A percentile compares a stretch with the other conserved stretches of the same genome.
These are phyloP conservation scores for Ischnus inquisitorius DNA, from an alignment of 2,888 invertebrate species.

Conservation along the genomic window DNA sequence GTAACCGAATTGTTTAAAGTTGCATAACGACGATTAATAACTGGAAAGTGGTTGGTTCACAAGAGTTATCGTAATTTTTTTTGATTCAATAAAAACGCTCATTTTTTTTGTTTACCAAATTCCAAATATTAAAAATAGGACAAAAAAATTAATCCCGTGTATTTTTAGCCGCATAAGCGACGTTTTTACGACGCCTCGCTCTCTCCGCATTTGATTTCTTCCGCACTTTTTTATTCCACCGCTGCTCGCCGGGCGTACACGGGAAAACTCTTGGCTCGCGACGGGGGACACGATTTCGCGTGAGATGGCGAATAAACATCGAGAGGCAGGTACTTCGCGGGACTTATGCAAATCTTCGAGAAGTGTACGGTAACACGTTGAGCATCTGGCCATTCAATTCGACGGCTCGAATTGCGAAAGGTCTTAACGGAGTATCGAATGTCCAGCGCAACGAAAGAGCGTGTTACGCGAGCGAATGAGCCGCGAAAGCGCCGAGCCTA, in stretches of 20 bases:
- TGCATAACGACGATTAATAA: too few relatives aligned
- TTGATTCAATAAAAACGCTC: too few relatives aligned
- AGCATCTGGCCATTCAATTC: slow-evolving; percentile 27
- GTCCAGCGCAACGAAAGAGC: neutral
- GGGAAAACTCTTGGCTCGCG: slow-evolving; percentile 43
- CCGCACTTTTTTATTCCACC: slow-evolving; percentile 4
- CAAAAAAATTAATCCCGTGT: neutral
- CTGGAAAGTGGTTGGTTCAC: too few relatives aligned
- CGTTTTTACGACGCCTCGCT: neutral
- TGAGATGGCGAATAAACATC: slow-evolving; percentile 70
- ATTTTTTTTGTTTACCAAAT: too few relatives aligned
- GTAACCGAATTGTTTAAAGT: too few relatives aligned
- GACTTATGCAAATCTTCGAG: slow-evolving; percentile 70
- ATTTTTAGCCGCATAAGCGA: neutral
- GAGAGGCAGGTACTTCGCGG: slow-evolving; percentile 55
- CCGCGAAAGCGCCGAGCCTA: neutral
- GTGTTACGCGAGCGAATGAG: slow-evolving; percentile 1
- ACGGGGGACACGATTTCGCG: slow-evolving; percentile 65
- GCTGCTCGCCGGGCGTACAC: slow-evolving; percentile 41
- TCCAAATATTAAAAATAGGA: too few relatives aligned
- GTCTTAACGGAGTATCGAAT: slow-evolving; percentile 16
- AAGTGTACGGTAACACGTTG: slow-evolving; percentile 22
- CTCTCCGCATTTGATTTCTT: neutral
- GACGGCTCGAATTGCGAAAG: slow-evolving; percentile 44
- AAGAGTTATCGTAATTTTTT: too few relatives aligned